These are phyloP conservation scores for Podarcis lilfordi DNA, from an alignment of 2,797 vertebrate genomes.

Conservation along the genomic window DNA sequence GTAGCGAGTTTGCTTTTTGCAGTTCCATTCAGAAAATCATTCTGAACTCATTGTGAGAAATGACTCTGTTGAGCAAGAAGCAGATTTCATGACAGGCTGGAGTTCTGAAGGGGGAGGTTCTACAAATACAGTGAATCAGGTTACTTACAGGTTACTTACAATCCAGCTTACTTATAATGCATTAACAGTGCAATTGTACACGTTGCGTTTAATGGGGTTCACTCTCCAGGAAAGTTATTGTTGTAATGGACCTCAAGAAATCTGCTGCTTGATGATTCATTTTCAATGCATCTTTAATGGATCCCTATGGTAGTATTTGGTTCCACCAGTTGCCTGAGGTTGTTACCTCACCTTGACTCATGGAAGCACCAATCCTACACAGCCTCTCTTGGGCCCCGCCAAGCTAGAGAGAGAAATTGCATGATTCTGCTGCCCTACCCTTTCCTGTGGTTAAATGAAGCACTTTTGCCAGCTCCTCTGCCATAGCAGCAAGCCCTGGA, in stretches of 20 bases:
- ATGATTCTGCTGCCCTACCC: too few relatives aligned
- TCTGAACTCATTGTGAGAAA: background rate
- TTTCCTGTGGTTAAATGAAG: too few relatives aligned
- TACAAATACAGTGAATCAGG: background rate
- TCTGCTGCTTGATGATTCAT: background rate
- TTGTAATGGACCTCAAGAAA: background rate
- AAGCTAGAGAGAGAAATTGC: too few relatives aligned
- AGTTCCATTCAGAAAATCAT: background rate
- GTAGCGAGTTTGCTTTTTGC: background rate
- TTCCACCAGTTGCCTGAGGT: too few relatives aligned
- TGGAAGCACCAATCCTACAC: too few relatives aligned
- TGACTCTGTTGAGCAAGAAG: background rate
- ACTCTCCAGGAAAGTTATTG: background rate
- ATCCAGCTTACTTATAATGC: background rate
- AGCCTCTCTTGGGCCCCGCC: too few relatives aligned
- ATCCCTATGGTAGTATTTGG: background rate
- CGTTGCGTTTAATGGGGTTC: too few relatives aligned
- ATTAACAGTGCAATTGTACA: too few relatives aligned
- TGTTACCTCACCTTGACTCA: too few relatives aligned
- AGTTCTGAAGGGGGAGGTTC: background rate
- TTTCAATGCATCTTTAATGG: background rate
- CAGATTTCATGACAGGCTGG: background rate
- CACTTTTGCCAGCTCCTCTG: too few relatives aligned
- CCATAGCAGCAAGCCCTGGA: background rate
- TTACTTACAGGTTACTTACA: background rate